Evolutionary conservation across 2,797 vertebrate genomes (phyloP).

Genomic region (Cossypha polioptera): DNA sequence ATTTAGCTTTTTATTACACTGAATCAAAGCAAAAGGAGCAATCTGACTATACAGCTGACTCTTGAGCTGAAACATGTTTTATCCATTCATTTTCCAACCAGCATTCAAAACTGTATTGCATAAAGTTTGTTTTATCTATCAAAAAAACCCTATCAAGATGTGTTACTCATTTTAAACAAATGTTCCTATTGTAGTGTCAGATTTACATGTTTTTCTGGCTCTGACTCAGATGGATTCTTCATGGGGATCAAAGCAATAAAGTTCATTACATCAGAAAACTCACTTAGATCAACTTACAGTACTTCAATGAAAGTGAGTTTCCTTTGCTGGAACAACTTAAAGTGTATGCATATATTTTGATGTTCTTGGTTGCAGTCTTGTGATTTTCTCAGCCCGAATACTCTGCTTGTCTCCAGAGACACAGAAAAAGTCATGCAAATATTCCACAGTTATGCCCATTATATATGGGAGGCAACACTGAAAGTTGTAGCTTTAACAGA

Average conservation of each 20-base stretch:
- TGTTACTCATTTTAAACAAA: slow-evolving; percentile 60
- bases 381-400: slow-evolving; percentile 3
- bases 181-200: slow-evolving; percentile 37
- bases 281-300: slow-evolving; percentile 45
- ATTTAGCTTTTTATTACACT: slow-evolving; percentile 17
- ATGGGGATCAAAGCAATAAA: slow-evolving; percentile 52
- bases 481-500: not conserved
- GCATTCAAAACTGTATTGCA: slow-evolving; percentile 10
- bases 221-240: slow-evolving; percentile 35
- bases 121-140: slow-evolving; percentile 57
- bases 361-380: not conserved
- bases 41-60: not conserved
- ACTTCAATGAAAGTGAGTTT: slow-evolving; percentile 40
- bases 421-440: not conserved
- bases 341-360: slow-evolving; percentile 11
- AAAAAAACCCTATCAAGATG: slow-evolving; percentile 12
- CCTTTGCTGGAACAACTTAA: slow-evolving; percentile 44
- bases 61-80: slow-evolving; percentile 45
- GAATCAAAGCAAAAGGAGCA: slow-evolving; percentile 21
- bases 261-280: slow-evolving; percentile 46
- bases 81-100: slow-evolving; percentile 39
- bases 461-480: not conserved
- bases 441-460: not conserved
- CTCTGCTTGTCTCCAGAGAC: not conserved
- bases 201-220: slow-evolving; percentile 54